Evolutionary conservation across 2,888 invertebrate species (phyloP).

Genomic region (Chaetogeoica ovagalla): DNA sequence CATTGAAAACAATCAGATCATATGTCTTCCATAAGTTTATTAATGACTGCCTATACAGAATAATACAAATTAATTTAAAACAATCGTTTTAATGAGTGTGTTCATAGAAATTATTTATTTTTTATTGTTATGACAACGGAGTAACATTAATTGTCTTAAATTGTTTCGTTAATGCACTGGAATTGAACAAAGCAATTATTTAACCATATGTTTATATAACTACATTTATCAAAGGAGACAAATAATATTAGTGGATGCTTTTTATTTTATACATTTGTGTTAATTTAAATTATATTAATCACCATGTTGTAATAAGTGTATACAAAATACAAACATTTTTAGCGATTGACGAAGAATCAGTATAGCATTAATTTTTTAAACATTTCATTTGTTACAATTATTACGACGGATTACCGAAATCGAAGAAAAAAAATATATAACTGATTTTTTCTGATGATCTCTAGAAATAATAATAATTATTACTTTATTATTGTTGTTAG

Average conservation of each 20-base stretch:
- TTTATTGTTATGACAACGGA: not conserved
- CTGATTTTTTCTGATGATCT: constrained; percentile 37
- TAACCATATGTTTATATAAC: not conserved
- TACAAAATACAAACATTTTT: not conserved
- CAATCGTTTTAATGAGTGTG: not conserved
- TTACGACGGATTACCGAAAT: not conserved
- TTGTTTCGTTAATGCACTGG: not conserved
- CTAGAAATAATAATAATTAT: constrained; percentile 8
- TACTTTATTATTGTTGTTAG: constrained; percentile 1
- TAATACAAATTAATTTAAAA: constrained; percentile 13
- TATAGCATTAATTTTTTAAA: not conserved
- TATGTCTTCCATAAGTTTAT: constrained; percentile 29
- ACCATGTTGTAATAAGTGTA: not conserved
- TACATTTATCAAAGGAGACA: not conserved
- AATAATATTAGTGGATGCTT: not conserved
- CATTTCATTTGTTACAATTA: not conserved
- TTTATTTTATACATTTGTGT: not conserved
- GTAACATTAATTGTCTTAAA: not conserved
- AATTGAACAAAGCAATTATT: not conserved
- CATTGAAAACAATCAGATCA: constrained; percentile 14
- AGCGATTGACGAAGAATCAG: not conserved
- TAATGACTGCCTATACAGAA: constrained; percentile 5
- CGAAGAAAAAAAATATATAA: not conserved
- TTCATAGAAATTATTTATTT: not conserved
- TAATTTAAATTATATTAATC: not conserved